Evolutionary conservation across 2,797 vertebrate genomes (phyloP).

Genomic region (Aselliscus stoliczkanus): DNA sequence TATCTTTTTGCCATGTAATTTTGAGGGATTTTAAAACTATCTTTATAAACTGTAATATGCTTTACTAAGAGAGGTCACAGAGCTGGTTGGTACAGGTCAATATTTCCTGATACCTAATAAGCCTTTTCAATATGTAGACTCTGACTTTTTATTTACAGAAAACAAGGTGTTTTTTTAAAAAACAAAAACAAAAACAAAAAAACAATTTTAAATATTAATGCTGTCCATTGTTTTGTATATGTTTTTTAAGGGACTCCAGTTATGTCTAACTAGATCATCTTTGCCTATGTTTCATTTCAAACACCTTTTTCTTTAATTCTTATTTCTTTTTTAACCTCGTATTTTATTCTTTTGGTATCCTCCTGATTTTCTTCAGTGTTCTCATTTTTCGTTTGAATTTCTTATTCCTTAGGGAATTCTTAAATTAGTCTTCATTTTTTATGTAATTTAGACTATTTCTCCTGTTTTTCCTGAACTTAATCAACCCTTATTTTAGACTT

Average conservation of each 20-base stretch:
- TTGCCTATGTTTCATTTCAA: not conserved
- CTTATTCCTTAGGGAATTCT: conserved; percentile 14
- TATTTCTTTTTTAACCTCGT: not conserved
- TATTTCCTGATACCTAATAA: not conserved
- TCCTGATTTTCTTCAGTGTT: not conserved
- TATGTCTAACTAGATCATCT: not conserved
- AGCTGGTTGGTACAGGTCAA: not conserved
- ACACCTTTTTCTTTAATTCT: not conserved
- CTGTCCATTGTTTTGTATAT: not conserved
- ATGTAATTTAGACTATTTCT: not conserved
- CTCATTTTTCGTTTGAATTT: not conserved
- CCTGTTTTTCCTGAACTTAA: not conserved
- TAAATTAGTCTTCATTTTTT: not conserved
- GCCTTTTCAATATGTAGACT: not conserved
- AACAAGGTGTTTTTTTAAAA: not conserved
- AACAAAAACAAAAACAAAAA: no score
- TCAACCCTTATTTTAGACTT: not conserved
- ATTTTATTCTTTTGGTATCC: not conserved
- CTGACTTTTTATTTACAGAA: not conserved
- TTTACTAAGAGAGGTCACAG: not conserved
- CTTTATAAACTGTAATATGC: not conserved
- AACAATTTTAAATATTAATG: not conserved
- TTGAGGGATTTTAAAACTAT: not conserved
- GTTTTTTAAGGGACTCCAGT: not conserved
- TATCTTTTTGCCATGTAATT: not conserved